Base-by-base conservation (phyloP, 2,888 invertebrate genomes). In the Macaria liturata region DNA sequence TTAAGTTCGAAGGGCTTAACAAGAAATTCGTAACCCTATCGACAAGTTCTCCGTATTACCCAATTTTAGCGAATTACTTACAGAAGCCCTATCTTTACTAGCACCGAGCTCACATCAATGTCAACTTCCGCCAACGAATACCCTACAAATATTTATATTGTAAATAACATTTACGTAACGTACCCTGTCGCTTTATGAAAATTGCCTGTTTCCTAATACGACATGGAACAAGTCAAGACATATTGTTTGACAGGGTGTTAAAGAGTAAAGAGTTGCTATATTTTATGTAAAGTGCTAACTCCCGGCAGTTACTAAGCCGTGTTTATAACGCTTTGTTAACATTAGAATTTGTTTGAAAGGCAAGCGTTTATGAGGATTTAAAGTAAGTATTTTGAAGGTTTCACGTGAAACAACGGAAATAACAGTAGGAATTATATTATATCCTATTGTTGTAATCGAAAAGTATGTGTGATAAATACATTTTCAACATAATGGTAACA, bases 41-140 rank as follows among this genome's bases (percentile, higher is more conserved):
- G 20, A 20, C 20, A 20, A 20, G 20, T 20, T 20, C 20, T 20
- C 20, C 20, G 20, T 20, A 20, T 42, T 8, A 8, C 42, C 9
- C n/a, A 42, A 42, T n/a, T 8, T 42, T 42, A 9, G 8, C 42
- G 4, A n/a, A 8, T 39, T n/a, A n/a, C 42, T 7, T 37, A 65
- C 65, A 63, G 57, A 30, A 51, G 4, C 48, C 52, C 51, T 55
- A 49, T 45, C n/a, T 50, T 39, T 6, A 52, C 54, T 48, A 59
- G 52, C 52, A 49, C 52, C 52, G 48, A 50, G 56, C 62, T 69
- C 69, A 69, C 68, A 76, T 69, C 71, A 74, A 72, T 70, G 75
- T 70, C 70, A 72, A 79, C 71, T 78, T 74, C 70, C 67, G 57
- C 51, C 62, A 46, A 52, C 54, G 60, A 71, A 69, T 66, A 69